Evolutionary conservation across 2,888 invertebrate species (phyloP), one percentile per base, ranked within the genome.

Genomic region (Acrobasis repandana): DNA sequence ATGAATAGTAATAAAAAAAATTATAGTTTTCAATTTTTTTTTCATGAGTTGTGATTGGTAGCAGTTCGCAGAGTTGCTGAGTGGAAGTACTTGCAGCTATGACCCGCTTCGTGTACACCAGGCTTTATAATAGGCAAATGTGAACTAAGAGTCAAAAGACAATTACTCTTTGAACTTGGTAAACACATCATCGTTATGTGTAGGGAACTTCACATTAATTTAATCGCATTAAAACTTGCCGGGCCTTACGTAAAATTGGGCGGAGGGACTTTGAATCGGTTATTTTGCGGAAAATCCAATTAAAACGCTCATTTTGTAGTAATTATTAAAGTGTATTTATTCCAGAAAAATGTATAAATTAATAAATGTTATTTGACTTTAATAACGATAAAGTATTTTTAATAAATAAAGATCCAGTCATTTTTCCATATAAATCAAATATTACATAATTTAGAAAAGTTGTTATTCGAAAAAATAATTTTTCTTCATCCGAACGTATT

Each of bases 101-200:
- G 14, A 38, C 11, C n/a, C 14, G 6, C 4, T 5, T 1, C 5
- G 14, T 20, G n/a, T 50, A 8, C 28, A 50, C 50, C 2, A 50
- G 34, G 10, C 36, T 36, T 16, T 36, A 36, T 15, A 15, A 52
- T 52, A 10, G 15, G 36, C 15, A 11, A 36, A 15, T 70, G 65
- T 28, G 49, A 43, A 33, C 46, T 62, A 64, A 61, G 62, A 66
- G 63, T 67, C 61, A 52, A 64, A 67, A 74, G 68, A 68, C 69
- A 69, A 73, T 74, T 73, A 71, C 38, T 28, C 56, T 56, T 68
- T 68, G 68, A 69, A 64, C 63, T 65, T 54, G 65, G 61, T 61
- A 58, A 60, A 66, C 56, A 48, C 60, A 59, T 62, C 61, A 64
- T 64, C 65, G 60, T 60, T 65, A 61, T 49, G 61, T 51, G 63